Base-by-base conservation (phyloP, 1,140 invertebrate species). In the Drosophila funebris region DNA sequence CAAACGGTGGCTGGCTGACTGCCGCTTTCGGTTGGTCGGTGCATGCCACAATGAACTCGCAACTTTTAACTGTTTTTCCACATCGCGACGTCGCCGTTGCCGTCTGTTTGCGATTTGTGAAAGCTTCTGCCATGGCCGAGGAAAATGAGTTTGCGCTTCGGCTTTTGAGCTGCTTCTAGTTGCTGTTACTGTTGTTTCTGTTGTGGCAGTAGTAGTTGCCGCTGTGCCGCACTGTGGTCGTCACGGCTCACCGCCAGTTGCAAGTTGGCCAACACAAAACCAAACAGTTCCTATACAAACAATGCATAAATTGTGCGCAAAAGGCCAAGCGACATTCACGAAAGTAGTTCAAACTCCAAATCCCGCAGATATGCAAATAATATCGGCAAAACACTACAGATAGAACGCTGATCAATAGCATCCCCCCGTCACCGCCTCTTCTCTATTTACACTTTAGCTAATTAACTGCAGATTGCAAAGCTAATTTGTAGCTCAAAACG, bases 31-130 rank as follows among this genome's bases (percentile, higher is more conserved):
- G 39, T 43, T 37, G 36, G 44, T 46, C 60, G 80, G 63, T 72
- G 83, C 78, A 88, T 88, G 82, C 82, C 70, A 78, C 82, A 87
- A 88, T 87, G 82, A 87, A 88, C 82, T 87, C 83, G 82, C 82
- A 87, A 88, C 78, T 82, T 81, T 85, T 82, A 85, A 87, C 83
- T 82, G 83, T 87, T 82, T 84, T 66, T 57, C 44, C 44, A 16
- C 41, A 44, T 54, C 70, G 57, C 53, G 9, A 43, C 76, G 68
- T 75, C 44, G 61, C 39, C 60, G 66, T 37, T 68, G 56, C 67
- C 73, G 82, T 69, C 78, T 78, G 60, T 76, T 85, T 73, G 81
- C 81, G 73, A 84, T 84, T 87, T 87, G 82, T 88, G 82, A 87
- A 87, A 87, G 82, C 82, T 88, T 87, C 71, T 79, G 79, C 57